Base-by-base conservation (phyloP, 2,888 invertebrate species). In the Carpatolechia fugitivella region DNA sequence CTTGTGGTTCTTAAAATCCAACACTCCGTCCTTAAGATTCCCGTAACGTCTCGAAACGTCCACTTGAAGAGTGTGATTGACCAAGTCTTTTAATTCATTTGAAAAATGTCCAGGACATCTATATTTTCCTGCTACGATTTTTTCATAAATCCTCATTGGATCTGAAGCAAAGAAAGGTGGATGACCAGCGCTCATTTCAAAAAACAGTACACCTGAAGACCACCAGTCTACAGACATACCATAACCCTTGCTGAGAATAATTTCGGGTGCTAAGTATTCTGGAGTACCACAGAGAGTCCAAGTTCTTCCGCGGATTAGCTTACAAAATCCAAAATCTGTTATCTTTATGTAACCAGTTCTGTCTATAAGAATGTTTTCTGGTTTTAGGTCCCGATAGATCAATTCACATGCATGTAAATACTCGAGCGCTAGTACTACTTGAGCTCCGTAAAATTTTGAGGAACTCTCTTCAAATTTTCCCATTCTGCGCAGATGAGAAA, bases 251-350 rank as follows among this genome's bases (percentile, higher is more conserved):
- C 95, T 95, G 52, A 97, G 91, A 63, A 98, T 97, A 18, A 95
- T 94, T 86, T 99, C 98, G 0, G 97, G 97, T 0, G 99, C 99
- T 58, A 99, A 89, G 82, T 99, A 99, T 82, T 99, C 99, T 0
- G 99, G 98, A 0, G 99, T 99, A 0, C 98, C 98, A 77, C 98
- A 99, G 18, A 99, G 82, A 0, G 98, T 98, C 94, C 96, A 97
- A 0, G 98, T 98, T 68, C 98, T 90, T 0, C 92, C 91, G 36
- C 90, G 90, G 40, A 94, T 90, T 55, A 93, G 85, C 85, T 99
- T 99, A 66, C 97, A 96, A 85, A 99, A 99, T 29, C 99, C 98
- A 77, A 98, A 97, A 84, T 99, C 99, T 1, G 97, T 97, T 54
- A 99, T 91, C 91, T 96, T 93, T 1, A 95, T 81, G 69, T 96